These are phyloP conservation scores for Caenorhabditis wallacei DNA, from an alignment of 2,888 invertebrate species.

Conservation along the genomic window DNA sequence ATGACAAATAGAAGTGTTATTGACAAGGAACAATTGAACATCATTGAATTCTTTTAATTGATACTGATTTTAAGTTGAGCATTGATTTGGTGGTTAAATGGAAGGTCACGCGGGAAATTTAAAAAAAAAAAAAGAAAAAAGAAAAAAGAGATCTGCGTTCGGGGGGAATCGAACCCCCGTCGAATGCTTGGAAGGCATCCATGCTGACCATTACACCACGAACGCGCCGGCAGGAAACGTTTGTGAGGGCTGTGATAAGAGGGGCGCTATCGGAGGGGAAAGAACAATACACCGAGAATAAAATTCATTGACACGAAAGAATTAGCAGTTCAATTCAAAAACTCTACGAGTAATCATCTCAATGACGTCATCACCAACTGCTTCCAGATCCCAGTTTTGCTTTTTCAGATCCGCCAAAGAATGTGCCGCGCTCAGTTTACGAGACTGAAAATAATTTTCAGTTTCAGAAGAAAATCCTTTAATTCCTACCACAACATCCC, in stretches of 20 bases:
- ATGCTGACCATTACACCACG: conserved; percentile 79
- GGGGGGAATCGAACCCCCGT: conserved; percentile 78
- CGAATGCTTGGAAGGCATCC: conserved; percentile 79
- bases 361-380: neutral
- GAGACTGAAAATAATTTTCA: conserved; percentile 8
- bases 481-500: conserved; percentile 21
- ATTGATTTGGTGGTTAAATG: neutral
- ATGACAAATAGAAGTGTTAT: neutral
- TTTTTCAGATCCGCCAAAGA: conserved; percentile 11
- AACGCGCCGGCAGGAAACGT: conserved; percentile 50
- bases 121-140: neutral
- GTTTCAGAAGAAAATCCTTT: neutral
- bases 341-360: conserved; percentile 12
- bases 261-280: neutral
- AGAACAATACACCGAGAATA: neutral
- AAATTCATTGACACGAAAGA: neutral
- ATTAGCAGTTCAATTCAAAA: conserved; percentile 1
- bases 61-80: neutral
- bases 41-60: neutral
- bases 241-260: neutral
- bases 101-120: neutral
- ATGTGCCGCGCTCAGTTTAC: neutral
- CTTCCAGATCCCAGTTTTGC: conserved; percentile 19
- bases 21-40: conserved; percentile 17
- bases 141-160: conserved; percentile 68